Evolutionary conservation across 2,797 vertebrate species (phyloP).

Genomic region (Lepilemur ruficaudatus): DNA sequence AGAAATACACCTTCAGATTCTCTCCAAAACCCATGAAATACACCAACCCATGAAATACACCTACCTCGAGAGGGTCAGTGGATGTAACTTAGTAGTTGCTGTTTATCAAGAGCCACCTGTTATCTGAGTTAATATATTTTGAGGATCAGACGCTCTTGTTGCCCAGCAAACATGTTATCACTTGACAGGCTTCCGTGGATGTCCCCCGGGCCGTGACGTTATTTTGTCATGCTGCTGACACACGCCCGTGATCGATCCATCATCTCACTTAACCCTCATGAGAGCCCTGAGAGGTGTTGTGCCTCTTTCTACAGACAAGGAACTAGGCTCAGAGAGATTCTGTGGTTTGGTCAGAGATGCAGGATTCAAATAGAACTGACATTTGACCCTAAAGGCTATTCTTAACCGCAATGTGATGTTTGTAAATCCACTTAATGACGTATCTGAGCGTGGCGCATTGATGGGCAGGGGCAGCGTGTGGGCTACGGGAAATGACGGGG

Average conservation of each 20-base stretch:
- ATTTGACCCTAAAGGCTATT: not conserved
- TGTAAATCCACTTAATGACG: not conserved
- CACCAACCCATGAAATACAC: not conserved
- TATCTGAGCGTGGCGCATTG: not conserved
- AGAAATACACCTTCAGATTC: not conserved
- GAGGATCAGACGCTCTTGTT: not conserved
- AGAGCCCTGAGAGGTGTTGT: not conserved
- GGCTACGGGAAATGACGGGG: not conserved
- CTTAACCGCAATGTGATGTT: not conserved
- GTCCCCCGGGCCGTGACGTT: not conserved
- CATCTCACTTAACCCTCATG: not conserved
- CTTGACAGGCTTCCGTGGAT: not conserved
- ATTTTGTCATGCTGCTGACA: not conserved
- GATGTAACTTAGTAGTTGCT: not conserved
- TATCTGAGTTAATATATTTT: not conserved
- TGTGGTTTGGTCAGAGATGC: not conserved
- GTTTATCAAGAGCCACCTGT: not conserved
- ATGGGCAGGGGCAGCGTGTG: rapidly evolving
- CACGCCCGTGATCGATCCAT: not conserved
- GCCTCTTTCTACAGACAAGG: not conserved
- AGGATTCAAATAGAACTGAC: not conserved
- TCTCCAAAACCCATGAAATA: not conserved
- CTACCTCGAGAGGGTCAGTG: not conserved
- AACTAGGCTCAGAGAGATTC: not conserved
- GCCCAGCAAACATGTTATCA: not conserved